Base-by-base conservation (phyloP, 2,797 vertebrate genomes). In the Mormyrops boulengeri region DNA sequence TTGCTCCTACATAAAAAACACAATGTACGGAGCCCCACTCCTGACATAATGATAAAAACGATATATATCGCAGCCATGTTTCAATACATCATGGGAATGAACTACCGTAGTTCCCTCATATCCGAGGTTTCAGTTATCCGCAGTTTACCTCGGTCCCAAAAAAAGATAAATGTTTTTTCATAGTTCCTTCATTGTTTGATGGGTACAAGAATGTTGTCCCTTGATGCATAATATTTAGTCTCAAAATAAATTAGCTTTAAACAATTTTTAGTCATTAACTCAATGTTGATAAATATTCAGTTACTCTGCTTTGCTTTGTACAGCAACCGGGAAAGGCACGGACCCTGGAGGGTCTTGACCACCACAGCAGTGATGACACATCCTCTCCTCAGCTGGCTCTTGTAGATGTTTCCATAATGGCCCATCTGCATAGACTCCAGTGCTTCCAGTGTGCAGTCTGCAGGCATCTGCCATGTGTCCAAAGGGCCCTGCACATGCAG, bases 331-430 rank as follows among this genome's bases (percentile, higher is more conserved):
- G 22, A 66, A 30, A 30, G 22, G 6, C n/a, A 26, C 38, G 3
- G 53, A 95, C 95, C 95, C 91, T 89, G 90, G 3, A 95, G 91
- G 50, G 91, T 92, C 91, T 95, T 95, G 1, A 95, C 91, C 89
- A 95, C 93, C 85, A 94, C 95, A 11, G 92, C 87, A 47, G 91
- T 92, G 2, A 92, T 89, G 87, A 47, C 47, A 62, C 91, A 92
- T 4, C 91, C 92, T 73, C 26, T 89, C 89, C 84, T 94, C 87
- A 95, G 93, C 88, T 91, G 90, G 90, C 92, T 94, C 69, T 89
- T 93, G 93, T 93, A 95, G 91, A 94, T 91, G 8, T 94, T 92
- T 5, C 95, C 95, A 62, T 94, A 94, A 34, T 87, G 91, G 44
- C 95, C 94, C 0, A 57, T 90, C 90, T 95, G 93, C 92, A 94